phyloP scores from a whole-genome alignment of 2,797 vertebrate genomes.

The Agapornis canus region DNA sequence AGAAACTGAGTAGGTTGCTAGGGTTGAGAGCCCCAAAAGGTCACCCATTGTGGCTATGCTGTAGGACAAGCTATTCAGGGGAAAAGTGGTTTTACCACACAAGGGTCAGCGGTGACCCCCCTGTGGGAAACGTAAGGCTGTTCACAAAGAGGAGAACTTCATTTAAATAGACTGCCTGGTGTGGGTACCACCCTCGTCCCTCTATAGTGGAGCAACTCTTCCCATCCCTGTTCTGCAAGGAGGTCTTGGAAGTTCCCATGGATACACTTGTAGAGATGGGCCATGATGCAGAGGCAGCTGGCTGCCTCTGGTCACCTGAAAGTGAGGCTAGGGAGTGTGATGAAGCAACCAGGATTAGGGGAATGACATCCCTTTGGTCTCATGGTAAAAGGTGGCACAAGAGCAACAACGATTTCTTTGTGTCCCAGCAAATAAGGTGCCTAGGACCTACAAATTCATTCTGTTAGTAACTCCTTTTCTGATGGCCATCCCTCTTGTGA shows the following conservation, averaged over 20 bases:
- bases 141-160: not conserved
- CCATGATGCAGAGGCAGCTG: rapidly evolving
- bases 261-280: not conserved
- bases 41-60: rapidly evolving
- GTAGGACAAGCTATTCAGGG: not conserved
- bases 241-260: not conserved
- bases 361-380: not conserved
- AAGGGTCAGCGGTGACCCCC: rapidly evolving
- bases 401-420: rapidly evolving
- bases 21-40: not conserved
- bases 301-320: not conserved
- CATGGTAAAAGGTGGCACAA: not conserved
- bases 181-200: rapidly evolving
- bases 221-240: not conserved
- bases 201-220: rapidly evolving
- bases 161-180: not conserved
- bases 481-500: not conserved
- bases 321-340: not conserved
- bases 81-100: rapidly evolving
- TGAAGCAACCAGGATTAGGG: not conserved
- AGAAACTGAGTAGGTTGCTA: not conserved
- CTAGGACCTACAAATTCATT: not conserved
- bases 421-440: not conserved
- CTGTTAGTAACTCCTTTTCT: not conserved
- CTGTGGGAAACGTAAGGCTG: rapidly evolving